Percentiles rank a stretch among this genome's conserved stretches.
These are phyloP conservation scores for Odocoileus virginianus DNA, from an alignment of 2,113 vertebrate species.

Conservation along the genomic window DNA sequence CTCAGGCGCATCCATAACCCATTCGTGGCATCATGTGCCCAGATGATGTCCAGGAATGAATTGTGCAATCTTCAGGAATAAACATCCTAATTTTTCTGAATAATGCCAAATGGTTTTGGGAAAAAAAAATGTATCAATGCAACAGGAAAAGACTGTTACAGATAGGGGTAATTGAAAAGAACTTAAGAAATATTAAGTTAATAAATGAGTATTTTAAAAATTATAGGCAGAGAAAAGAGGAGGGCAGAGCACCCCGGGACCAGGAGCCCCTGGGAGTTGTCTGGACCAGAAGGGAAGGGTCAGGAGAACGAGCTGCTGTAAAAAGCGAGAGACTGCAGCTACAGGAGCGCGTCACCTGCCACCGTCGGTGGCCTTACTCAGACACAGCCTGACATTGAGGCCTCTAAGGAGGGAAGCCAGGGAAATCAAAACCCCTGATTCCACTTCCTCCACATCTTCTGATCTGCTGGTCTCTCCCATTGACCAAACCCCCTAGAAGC, in stretches of 20 bases:
- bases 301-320: too few relatives aligned
- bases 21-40: too few relatives aligned
- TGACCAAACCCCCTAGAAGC: background rate
- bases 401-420: background rate
- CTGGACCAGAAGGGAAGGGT: background rate
- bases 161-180: background rate
- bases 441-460: background rate
- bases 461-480: background rate
- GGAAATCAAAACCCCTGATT: background rate
- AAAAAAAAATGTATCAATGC: background rate
- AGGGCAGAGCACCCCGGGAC: background rate
- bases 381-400: accelerated
- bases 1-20: background rate
- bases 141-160: background rate
- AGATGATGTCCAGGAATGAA: background rate
- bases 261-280: background rate
- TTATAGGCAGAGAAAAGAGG: background rate
- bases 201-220: background rate
- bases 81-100: background rate
- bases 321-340: background rate
- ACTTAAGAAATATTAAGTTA: background rate
- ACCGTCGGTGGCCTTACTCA: too few relatives aligned
- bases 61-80: background rate
- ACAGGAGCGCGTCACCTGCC: accelerated
- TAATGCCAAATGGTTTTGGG: background rate